These are phyloP conservation scores for Sinohyriopsis cumingii DNA, from an alignment of 2,888 invertebrate species.

Conservation along the genomic window DNA sequence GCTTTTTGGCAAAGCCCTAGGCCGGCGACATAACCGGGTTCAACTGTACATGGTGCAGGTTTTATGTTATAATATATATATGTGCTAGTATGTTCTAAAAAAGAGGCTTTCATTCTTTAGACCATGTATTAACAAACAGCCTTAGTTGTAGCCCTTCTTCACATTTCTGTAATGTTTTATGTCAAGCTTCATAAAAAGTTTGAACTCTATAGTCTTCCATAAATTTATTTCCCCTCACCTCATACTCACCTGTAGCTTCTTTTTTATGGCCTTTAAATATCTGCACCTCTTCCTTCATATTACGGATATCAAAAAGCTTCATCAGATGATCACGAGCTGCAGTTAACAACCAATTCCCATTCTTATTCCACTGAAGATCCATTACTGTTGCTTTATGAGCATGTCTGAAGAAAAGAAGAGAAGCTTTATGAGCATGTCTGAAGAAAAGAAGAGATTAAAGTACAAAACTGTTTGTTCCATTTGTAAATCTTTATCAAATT, in stretches of 20 bases:
- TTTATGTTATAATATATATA: no score
- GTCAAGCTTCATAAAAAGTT: no score
- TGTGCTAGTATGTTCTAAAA: no score
- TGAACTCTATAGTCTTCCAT: no score
- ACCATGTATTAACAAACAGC: no score
- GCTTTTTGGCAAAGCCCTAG: no score
- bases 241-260: constrained; percentile 81
- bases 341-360: constrained; percentile 99
- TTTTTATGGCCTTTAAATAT: constrained; percentile 99
- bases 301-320: constrained; percentile 97
- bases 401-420: constrained; percentile 77
- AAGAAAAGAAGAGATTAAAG: constrained; percentile 2
- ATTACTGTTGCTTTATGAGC: constrained; percentile 99
- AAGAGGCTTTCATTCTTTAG: no score
- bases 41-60: no score
- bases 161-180: no score
- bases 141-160: no score
- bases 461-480: background rate
- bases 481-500: no score
- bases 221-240: background rate
- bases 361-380: constrained; percentile 99
- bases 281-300: constrained; percentile 95
- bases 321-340: constrained; percentile 97
- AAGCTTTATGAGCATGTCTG: constrained; percentile 96
- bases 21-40: no score